Percentiles rank a stretch among this genome's conserved stretches.
These are phyloP conservation scores for Dolichallabes microphthalmus DNA, from an alignment of 2,113 vertebrate genomes.

Conservation along the genomic window DNA sequence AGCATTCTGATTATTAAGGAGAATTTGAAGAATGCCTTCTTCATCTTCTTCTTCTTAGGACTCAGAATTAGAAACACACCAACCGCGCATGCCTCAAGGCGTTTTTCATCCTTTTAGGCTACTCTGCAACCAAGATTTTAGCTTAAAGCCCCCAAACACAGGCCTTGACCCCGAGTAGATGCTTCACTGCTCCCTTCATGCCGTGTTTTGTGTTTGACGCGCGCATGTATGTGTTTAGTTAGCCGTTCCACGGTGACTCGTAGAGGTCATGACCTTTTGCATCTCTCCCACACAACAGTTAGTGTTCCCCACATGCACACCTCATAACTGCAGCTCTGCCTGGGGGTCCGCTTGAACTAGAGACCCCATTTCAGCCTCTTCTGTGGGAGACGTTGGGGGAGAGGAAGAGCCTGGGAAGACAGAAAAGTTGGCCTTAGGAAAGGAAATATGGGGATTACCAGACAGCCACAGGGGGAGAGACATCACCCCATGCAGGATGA, in stretches of 20 bases:
- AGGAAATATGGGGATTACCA: conserved; percentile 65
- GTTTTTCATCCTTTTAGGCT: conserved; percentile 20
- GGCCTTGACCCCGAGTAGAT: conserved; percentile 55
- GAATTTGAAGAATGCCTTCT: conserved; percentile 44
- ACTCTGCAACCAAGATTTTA: conserved; percentile 47
- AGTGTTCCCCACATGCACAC: conserved; percentile 37
- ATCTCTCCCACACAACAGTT: conserved; percentile 72
- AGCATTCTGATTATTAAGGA: conserved; percentile 19
- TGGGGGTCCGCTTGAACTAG: conserved; percentile 67
- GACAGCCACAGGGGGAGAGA: conserved; percentile 3
- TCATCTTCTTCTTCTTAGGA: conserved; percentile 13
- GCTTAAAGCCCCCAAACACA: conserved; percentile 33
- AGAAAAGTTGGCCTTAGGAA: conserved; percentile 65
- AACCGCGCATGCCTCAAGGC: conserved; percentile 35
- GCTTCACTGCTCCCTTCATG: conserved; percentile 22
- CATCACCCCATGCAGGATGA: conserved; percentile 12
- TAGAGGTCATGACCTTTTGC: conserved; percentile 66
- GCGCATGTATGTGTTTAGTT: conserved; percentile 69
- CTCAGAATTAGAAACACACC: conserved; percentile 53
- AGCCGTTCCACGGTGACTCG: conserved; percentile 66
- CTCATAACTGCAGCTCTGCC: conserved; percentile 62
- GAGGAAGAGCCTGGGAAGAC: conserved; percentile 61
- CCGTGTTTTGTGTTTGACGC: conserved; percentile 61
- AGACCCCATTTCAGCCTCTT: conserved; percentile 65
- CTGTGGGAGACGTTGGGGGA: conserved; percentile 68